Conservation (phyloP, 2,797 vertebrate species). For the Micrastur ruficollis region DNA sequence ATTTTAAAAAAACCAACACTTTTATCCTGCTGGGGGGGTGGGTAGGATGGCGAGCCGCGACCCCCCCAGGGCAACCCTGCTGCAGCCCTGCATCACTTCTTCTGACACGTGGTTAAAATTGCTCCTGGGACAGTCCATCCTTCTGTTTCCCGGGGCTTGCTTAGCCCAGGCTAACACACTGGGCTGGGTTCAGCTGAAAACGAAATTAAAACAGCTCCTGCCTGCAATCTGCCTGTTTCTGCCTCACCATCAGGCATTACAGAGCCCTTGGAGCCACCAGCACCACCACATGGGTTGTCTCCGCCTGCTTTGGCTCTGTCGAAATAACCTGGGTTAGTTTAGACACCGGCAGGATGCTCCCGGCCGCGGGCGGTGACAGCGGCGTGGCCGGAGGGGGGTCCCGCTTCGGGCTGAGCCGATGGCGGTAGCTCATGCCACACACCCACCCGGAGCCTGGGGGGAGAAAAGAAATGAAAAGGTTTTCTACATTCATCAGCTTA, state of each 20-base stretch:
- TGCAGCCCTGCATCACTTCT: not conserved
- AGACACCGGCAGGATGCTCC: not conserved
- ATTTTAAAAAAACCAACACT: too few species aligned
- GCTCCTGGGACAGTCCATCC: not conserved
- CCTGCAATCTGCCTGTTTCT: not conserved
- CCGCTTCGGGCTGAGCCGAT: accelerated
- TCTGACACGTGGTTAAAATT: not conserved
- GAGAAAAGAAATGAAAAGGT: not conserved
- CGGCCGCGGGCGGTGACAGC: not conserved
- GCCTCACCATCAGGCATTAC: not conserved
- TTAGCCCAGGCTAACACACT: not conserved
- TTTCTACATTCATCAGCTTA: not conserved
- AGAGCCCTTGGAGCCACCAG: not conserved
- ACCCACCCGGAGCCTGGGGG: not conserved
- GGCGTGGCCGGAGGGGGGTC: accelerated
- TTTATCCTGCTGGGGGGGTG: not conserved
- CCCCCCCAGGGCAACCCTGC: accelerated
- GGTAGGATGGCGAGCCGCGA: not conserved
- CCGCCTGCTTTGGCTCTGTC: not conserved
- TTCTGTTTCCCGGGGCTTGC: not conserved
- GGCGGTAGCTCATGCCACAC: not conserved
- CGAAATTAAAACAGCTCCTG: not conserved
- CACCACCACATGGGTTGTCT: not conserved
- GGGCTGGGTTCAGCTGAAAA: not conserved
- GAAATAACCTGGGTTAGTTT: not conserved